Percentiles rank a stretch among this genome's conserved stretches.
Conservation (phyloP, 2,113 vertebrate species). For the Aegotheles bennettii region DNA sequence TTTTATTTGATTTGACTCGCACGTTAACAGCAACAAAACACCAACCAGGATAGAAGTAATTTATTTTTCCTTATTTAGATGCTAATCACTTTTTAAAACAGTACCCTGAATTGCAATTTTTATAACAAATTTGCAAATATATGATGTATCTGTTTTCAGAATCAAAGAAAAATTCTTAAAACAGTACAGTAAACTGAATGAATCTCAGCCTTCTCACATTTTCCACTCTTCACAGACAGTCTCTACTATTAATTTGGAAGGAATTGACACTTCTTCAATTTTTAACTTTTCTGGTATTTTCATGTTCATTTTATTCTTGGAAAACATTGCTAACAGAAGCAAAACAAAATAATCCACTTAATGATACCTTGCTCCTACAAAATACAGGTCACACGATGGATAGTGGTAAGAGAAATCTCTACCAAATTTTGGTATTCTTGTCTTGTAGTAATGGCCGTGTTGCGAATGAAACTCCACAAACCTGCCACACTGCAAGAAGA, state of each 20-base stretch:
- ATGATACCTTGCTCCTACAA: constrained; percentile 90
- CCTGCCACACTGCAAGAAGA: constrained; percentile 88
- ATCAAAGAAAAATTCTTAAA: neutral
- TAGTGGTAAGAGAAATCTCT: constrained; percentile 95
- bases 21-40: neutral
- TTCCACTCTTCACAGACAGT: neutral
- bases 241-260: neutral
- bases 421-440: constrained; percentile 95
- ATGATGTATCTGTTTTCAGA: neutral
- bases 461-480: constrained; percentile 96
- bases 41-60: neutral
- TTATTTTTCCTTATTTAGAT: neutral
- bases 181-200: neutral
- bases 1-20: neutral
- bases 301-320: neutral
- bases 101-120: neutral
- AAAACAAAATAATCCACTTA: neutral
- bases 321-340: neutral
- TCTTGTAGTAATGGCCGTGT: constrained; percentile 92
- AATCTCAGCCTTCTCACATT: neutral
- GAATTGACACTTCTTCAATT: neutral
- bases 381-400: constrained; percentile 94
- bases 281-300: neutral
- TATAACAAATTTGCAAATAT: neutral
- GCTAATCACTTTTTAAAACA: neutral